These are phyloP conservation scores for Drusus annulatus DNA, from an alignment of 1,140 invertebrate genomes.

Conservation along the genomic window DNA sequence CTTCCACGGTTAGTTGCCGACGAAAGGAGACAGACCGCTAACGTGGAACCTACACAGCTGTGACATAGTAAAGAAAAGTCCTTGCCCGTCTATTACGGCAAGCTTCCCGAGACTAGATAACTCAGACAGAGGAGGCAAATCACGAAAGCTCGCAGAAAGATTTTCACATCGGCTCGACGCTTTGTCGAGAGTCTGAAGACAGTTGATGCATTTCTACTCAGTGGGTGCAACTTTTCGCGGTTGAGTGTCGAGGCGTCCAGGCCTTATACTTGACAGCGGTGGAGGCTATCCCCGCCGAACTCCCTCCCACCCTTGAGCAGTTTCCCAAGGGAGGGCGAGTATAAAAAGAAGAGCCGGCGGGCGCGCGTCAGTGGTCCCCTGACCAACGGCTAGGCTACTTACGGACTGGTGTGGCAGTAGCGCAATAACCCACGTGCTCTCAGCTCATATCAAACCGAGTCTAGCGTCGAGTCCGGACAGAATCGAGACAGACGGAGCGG, in stretches of 20 bases:
- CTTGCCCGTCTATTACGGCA: background rate
- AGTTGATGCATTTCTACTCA: background rate
- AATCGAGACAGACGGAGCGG: background rate
- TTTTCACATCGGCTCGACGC: background rate
- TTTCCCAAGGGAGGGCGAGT: constrained; percentile 34
- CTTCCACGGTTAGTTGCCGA: background rate
- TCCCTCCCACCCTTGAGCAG: background rate
- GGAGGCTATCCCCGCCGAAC: constrained; percentile 21
- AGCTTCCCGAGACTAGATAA: background rate
- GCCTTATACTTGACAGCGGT: constrained; percentile 37
- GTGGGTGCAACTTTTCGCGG: background rate
- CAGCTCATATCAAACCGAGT: background rate
- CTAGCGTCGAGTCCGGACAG: background rate
- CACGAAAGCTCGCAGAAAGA: background rate
- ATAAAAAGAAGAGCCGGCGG: constrained; percentile 37
- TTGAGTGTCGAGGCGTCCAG: background rate
- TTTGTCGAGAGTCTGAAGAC: background rate
- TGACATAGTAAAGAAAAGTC: constrained; percentile 15
- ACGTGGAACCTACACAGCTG: background rate
- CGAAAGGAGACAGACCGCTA: background rate
- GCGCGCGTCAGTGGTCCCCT: constrained; percentile 52
- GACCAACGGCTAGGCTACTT: constrained; percentile 51
- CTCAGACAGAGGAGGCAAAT: background rate
- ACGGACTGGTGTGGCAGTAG: constrained; percentile 52
- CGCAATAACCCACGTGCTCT: constrained; percentile 45